phyloP scores from a whole-genome alignment of 2,888 invertebrate species.

The Hydraecia micacea region DNA sequence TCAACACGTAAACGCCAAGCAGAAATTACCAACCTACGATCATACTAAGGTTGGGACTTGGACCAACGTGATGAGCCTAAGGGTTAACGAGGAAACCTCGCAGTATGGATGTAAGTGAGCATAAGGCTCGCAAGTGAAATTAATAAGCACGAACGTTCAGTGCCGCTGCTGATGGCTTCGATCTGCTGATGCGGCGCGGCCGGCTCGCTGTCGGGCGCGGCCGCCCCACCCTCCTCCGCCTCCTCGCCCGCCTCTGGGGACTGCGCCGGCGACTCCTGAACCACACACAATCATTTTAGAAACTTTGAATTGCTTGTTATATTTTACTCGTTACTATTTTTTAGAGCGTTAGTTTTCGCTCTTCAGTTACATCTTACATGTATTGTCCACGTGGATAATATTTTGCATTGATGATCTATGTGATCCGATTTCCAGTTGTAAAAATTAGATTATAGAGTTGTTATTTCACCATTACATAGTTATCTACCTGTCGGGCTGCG shows the following conservation, averaged over 20 bases:
- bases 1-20: not conserved
- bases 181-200: constrained; percentile 87
- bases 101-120: not conserved
- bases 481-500: constrained; percentile 77
- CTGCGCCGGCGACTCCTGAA: constrained; percentile 90
- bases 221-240: constrained; percentile 69
- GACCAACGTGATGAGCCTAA: not conserved
- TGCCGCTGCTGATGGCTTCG: constrained; percentile 94
- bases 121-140: not conserved
- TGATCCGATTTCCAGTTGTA: not conserved
- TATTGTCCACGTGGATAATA: not conserved
- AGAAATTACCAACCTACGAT: not conserved
- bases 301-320: not conserved
- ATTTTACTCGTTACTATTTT: not conserved
- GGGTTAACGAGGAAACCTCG: not conserved
- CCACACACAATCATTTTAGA: not conserved
- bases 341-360: constrained; percentile 2
- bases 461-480: not conserved
- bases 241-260: constrained; percentile 86
- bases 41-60: not conserved
- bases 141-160: constrained; percentile 87
- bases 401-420: not conserved
- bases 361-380: constrained; percentile 7
- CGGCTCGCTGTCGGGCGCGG: constrained; percentile 78
- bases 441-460: not conserved